A percentile compares a stretch with the other conserved stretches of the same genome.
phyloP scores from a whole-genome alignment of 1,140 invertebrate species.

The Panagrolaimus sp. region DNA sequence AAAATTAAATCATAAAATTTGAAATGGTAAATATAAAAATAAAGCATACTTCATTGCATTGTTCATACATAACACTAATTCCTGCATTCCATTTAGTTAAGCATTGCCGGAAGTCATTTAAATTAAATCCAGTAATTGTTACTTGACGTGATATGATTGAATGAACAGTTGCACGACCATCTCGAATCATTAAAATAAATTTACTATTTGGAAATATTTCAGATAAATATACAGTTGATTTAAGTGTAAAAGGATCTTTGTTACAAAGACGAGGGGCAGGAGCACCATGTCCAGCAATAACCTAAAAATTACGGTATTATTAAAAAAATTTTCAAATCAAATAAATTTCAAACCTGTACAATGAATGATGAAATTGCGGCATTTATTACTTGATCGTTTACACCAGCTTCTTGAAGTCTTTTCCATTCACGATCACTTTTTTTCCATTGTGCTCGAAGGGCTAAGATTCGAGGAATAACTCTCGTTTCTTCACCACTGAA shows the following conservation, averaged over 20 bases:
- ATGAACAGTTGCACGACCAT: conserved; percentile 92
- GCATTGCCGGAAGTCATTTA: conserved; percentile 84
- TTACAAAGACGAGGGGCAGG: conserved; percentile 84
- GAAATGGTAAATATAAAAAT: background rate
- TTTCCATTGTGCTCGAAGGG: conserved; percentile 84
- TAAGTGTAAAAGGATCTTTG: conserved; percentile 94
- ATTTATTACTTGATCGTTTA: conserved; percentile 83
- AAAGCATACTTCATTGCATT: conserved; percentile 28
- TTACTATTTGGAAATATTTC: conserved; percentile 73
- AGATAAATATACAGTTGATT: conserved; percentile 76
- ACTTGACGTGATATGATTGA: conserved; percentile 92
- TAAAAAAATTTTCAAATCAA: conserved; percentile 7
- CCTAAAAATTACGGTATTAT: conserved; percentile 55
- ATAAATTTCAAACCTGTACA: conserved; percentile 67
- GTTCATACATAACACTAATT: conserved; percentile 76
- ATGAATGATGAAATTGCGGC: conserved; percentile 92
- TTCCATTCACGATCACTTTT: conserved; percentile 80
- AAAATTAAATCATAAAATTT: background rate
- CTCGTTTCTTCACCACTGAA: conserved; percentile 68
- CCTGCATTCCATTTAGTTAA: conserved; percentile 91
- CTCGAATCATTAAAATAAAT: conserved; percentile 94
- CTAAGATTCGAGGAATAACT: conserved; percentile 85
- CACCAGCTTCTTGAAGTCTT: conserved; percentile 73
- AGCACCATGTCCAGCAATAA: conserved; percentile 89
- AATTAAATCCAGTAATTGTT: conserved; percentile 93